Percentiles rank a stretch among this genome's conserved stretches.
Evolutionary conservation across 37 sponge, comb jelly and placozoan species (phyloP).

Genomic region (Spongia lamella): DNA sequence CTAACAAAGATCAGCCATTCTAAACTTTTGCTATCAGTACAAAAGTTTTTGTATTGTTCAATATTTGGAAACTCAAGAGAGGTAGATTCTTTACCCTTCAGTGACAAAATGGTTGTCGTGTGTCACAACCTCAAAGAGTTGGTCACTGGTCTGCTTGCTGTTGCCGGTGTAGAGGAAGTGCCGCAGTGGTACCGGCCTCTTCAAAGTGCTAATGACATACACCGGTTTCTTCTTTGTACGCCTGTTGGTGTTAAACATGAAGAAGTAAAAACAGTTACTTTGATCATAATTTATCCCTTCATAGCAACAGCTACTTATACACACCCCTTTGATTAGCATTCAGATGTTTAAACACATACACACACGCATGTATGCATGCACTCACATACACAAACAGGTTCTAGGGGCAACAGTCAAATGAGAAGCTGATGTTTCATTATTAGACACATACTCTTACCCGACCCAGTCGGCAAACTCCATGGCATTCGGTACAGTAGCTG

Average conservation of each 20-base stretch:
- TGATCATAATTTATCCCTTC: not conserved
- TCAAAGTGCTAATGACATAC: conserved; percentile 88
- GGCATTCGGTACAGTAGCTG: conserved; percentile 98
- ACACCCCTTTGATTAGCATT: not conserved
- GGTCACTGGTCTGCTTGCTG: conserved; percentile 86
- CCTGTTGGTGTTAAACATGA: too few species aligned
- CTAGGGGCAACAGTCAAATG: too few species aligned
- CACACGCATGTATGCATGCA: not conserved
- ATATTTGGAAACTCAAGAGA: too few species aligned
- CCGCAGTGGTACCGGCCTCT: conserved; percentile 93
- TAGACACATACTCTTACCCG: conserved; percentile 77
- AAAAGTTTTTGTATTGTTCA: too few species aligned
- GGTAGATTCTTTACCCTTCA: conserved; percentile 43
- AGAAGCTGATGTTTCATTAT: too few species aligned
- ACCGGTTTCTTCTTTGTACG: conserved; percentile 88
- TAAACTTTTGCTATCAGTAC: too few species aligned
- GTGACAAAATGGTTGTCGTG: conserved; percentile 58
- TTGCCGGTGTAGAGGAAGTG: conserved; percentile 96
- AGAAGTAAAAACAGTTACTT: not conserved
- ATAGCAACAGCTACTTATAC: not conserved
- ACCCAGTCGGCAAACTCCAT: conserved; percentile 99
- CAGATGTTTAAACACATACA: not conserved
- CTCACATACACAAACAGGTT: not conserved
- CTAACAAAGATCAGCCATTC: too few species aligned
- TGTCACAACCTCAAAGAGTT: conserved; percentile 86